phyloP scores from a whole-genome alignment of 2,888 invertebrate species.

The Andrena marginata region DNA sequence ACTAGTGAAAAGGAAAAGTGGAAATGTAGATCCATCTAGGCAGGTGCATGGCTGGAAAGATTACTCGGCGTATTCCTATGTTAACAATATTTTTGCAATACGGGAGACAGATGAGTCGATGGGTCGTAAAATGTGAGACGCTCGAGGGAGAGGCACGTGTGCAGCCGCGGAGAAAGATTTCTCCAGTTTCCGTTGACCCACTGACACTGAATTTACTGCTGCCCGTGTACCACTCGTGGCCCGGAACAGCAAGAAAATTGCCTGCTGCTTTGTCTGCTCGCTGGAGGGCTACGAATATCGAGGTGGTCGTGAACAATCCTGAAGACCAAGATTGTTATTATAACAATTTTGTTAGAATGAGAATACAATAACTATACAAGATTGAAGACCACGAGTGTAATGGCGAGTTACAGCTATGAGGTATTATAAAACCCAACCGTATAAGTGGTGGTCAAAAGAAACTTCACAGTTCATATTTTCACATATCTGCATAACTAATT shows the following conservation, averaged over 20 bases:
- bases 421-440: too few species aligned
- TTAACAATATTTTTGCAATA: conserved; percentile 1
- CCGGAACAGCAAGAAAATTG: conserved; percentile 38
- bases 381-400: too few species aligned
- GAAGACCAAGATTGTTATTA: neutral
- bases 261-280: neutral
- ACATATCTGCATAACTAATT: too few species aligned
- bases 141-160: conserved; percentile 55
- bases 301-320: neutral
- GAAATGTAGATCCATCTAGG: neutral
- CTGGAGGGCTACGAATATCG: conserved; percentile 24
- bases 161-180: conserved; percentile 69
- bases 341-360: too few species aligned
- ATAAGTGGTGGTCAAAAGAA: too few species aligned
- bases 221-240: conserved; percentile 27
- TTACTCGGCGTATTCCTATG: neutral
- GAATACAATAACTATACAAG: too few species aligned
- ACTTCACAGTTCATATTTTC: too few species aligned
- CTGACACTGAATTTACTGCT: conserved; percentile 83
- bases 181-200: conserved; percentile 82
- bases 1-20: neutral
- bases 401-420: too few species aligned
- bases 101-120: neutral
- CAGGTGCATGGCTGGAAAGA: neutral
- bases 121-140: conserved; percentile 38